phyloP scores from a whole-genome alignment of 1,140 invertebrate species.

The Pseudomyrmex cubaensis region DNA sequence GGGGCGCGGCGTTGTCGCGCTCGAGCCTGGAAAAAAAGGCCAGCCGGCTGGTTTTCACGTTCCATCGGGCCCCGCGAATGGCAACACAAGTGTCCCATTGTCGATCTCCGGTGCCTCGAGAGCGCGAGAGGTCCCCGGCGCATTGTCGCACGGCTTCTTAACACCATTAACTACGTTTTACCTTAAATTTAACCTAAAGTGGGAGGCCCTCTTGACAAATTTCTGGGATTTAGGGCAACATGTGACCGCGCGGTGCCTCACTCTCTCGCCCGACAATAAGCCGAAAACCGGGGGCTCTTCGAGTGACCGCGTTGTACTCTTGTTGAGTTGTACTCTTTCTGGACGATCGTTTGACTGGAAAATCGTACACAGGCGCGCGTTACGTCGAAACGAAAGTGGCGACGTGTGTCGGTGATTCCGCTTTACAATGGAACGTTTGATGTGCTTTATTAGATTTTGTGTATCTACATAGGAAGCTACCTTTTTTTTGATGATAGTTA shows the following conservation, averaged over 20 bases:
- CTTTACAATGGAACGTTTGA: constrained; percentile 35
- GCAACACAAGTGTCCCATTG: constrained; percentile 83
- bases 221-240: constrained; percentile 77
- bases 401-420: constrained; percentile 30
- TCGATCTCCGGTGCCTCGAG: constrained; percentile 68
- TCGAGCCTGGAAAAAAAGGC: constrained; percentile 56
- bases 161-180: constrained; percentile 84
- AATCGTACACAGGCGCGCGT: constrained; percentile 44
- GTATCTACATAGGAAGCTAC: neutral
- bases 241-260: constrained; percentile 6
- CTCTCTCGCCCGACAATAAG: constrained; percentile 60
- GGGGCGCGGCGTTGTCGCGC: constrained; percentile 50
- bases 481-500: neutral
- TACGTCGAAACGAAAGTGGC: constrained; percentile 11
- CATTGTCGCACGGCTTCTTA: constrained; percentile 78
- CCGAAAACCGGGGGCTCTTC: neutral
- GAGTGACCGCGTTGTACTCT: constrained; percentile 55
- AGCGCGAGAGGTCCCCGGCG: constrained; percentile 61
- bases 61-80: constrained; percentile 76
- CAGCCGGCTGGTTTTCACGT: constrained; percentile 70
- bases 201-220: constrained; percentile 83
- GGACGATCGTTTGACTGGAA: constrained; percentile 50
- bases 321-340: constrained; percentile 57
- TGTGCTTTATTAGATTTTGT: constrained; percentile 25
- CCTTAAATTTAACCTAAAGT: constrained; percentile 83